Conservation (phyloP, 2,888 invertebrate genomes). For the Caenorhabditis wallacei region DNA sequence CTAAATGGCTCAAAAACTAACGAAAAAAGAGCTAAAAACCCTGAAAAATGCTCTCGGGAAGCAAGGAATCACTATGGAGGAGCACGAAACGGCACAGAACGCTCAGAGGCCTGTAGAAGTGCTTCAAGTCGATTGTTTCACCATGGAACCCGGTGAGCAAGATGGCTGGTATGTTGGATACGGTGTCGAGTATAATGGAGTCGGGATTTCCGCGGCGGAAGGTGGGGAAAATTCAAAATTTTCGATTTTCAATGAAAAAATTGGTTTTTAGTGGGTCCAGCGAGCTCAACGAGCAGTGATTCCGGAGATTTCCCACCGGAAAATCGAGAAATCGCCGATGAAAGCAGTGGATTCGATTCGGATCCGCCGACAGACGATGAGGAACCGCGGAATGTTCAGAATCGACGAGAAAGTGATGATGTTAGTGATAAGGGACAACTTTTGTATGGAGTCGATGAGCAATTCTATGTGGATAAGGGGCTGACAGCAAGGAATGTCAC, state of each 20-base stretch:
- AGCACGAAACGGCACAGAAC: slow-evolving; percentile 28
- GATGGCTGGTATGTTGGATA: slow-evolving; percentile 76
- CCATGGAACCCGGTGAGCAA: background rate
- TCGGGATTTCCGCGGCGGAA: slow-evolving; percentile 55
- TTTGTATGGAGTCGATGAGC: slow-evolving; percentile 40
- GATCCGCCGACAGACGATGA: slow-evolving; percentile 34
- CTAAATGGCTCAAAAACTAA: slow-evolving; percentile 8
- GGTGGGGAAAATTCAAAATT: background rate
- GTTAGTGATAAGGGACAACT: slow-evolving; percentile 56
- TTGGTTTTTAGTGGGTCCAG: background rate
- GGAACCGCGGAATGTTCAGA: background rate
- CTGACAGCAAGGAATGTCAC: slow-evolving; percentile 21
- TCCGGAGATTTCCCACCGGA: background rate
- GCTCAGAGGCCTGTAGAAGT: slow-evolving; percentile 18
- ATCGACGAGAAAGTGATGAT: slow-evolving; percentile 36
- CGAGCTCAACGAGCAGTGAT: slow-evolving; percentile 21
- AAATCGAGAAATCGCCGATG: background rate
- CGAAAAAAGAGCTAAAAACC: slow-evolving; percentile 44
- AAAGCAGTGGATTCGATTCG: slow-evolving; percentile 48
- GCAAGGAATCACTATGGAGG: slow-evolving; percentile 45
- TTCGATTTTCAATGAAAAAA: background rate
- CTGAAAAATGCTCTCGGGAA: slow-evolving; percentile 48
- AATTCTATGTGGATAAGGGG: slow-evolving; percentile 35
- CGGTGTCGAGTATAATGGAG: slow-evolving; percentile 72
- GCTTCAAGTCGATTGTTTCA: slow-evolving; percentile 42